phyloP scores from a whole-genome alignment of 2,113 vertebrate species.

The Collichthys lucidus region DNA sequence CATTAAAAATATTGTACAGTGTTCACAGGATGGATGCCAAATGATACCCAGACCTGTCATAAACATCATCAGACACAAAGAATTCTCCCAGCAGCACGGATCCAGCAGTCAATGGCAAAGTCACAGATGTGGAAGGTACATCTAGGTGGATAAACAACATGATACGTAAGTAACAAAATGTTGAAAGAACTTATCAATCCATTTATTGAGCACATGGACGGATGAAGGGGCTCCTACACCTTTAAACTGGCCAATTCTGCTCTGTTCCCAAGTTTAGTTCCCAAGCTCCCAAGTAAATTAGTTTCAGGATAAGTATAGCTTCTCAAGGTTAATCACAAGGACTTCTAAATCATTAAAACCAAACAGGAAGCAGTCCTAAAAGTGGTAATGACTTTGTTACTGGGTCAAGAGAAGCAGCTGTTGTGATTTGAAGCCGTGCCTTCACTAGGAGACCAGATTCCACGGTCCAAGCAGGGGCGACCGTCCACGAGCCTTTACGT shows the following conservation, averaged over 20 bases:
- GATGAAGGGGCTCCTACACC: fast-evolving
- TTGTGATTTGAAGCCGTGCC: not conserved
- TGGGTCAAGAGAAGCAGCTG: slow-evolving; percentile 8
- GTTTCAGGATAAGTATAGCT: not conserved
- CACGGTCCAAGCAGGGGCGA: not conserved
- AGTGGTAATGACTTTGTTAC: not conserved
- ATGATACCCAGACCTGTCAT: not conserved
- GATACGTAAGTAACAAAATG: slow-evolving; percentile 60
- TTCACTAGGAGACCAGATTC: not conserved
- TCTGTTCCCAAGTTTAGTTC: not conserved
- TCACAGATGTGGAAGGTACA: slow-evolving; percentile 62
- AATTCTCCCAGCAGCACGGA: slow-evolving; percentile 4
- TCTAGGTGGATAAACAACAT: slow-evolving; percentile 22
- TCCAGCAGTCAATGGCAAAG: slow-evolving; percentile 9
- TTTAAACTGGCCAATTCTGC: not conserved
- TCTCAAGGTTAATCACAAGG: not conserved
- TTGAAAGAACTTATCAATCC: not conserved
- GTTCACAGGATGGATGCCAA: too few species aligned
- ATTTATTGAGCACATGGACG: not conserved
- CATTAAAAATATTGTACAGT: too few species aligned
- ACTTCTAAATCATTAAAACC: not conserved
- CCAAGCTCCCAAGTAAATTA: not conserved
- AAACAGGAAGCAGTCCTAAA: not conserved
- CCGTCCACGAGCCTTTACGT: not conserved
- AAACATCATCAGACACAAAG: not conserved